Evolutionary conservation across 2,797 vertebrate species (phyloP).

Genomic region (Hemitrygon akajei): DNA sequence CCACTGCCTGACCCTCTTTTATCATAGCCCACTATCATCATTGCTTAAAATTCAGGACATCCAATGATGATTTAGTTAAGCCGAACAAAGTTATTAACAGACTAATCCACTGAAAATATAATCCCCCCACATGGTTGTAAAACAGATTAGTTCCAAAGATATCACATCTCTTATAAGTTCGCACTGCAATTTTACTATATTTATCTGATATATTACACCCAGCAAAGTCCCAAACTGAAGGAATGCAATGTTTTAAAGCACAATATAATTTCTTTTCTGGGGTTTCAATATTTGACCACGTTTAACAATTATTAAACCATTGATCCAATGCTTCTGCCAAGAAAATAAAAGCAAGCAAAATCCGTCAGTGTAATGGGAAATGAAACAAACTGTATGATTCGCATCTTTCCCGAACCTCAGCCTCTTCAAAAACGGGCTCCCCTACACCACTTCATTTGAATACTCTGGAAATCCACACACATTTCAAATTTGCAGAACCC

Average conservation of each 20-base stretch:
- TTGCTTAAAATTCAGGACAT: slow-evolving; percentile 6
- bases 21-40: background rate
- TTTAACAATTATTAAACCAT: background rate
- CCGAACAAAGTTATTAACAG: slow-evolving; percentile 17
- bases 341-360: slow-evolving; percentile 1
- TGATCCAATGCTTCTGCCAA: background rate
- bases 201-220: background rate
- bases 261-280: background rate
- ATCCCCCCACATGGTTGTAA: background rate
- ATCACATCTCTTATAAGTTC: slow-evolving; percentile 5
- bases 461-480: background rate
- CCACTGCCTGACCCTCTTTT: background rate
- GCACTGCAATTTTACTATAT: background rate
- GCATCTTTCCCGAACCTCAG: background rate
- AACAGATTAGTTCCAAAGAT: slow-evolving; percentile 18
- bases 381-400: background rate
- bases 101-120: slow-evolving; percentile 10
- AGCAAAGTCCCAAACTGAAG: background rate
- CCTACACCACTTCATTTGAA: background rate
- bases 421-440: background rate
- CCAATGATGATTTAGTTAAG: slow-evolving; percentile 4
- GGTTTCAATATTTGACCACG: background rate
- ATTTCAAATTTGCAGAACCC: background rate
- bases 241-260: background rate
- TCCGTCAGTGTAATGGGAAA: background rate